Evolutionary conservation across 2,113 vertebrate genomes (phyloP).

Genomic region (Boleophthalmus pectinirostris): DNA sequence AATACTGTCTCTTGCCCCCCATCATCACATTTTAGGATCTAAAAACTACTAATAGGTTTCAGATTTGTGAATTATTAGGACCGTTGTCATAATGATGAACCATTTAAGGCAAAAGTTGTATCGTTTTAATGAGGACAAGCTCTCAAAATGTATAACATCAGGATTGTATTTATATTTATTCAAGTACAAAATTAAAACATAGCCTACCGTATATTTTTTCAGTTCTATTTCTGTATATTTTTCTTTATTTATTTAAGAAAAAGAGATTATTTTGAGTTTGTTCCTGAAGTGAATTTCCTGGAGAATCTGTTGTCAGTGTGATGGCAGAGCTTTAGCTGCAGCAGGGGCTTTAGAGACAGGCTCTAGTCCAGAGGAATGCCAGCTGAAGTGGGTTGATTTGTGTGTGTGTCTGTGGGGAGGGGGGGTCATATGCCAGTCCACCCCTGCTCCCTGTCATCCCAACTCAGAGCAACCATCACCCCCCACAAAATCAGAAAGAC

Average conservation of each 20-base stretch:
- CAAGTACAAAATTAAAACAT: background rate
- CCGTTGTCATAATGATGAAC: no score
- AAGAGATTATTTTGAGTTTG: background rate
- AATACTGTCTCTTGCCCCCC: no score
- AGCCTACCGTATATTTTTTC: background rate
- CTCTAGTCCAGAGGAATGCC: slow-evolving; percentile 43
- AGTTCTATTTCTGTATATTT: background rate
- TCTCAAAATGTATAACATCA: no score
- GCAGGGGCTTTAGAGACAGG: slow-evolving; percentile 15
- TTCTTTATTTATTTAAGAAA: no score
- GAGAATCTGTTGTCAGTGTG: background rate
- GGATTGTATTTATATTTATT: background rate
- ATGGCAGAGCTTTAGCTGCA: background rate
- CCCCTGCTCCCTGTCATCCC: slow-evolving; percentile 29
- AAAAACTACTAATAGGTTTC: no score
- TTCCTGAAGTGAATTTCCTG: background rate
- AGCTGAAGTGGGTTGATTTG: slow-evolving; percentile 41
- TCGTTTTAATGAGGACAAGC: no score
- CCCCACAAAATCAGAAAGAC: slow-evolving; percentile 26
- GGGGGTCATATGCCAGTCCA: slow-evolving; percentile 45
- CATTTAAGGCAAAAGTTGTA: no score
- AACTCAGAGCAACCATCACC: slow-evolving; percentile 3
- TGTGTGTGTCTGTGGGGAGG: slow-evolving; percentile 30
- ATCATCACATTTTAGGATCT: no score
- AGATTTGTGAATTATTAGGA: no score